Conservation (phyloP, 2,888 invertebrate species). For the Leucophora obtusa region DNA sequence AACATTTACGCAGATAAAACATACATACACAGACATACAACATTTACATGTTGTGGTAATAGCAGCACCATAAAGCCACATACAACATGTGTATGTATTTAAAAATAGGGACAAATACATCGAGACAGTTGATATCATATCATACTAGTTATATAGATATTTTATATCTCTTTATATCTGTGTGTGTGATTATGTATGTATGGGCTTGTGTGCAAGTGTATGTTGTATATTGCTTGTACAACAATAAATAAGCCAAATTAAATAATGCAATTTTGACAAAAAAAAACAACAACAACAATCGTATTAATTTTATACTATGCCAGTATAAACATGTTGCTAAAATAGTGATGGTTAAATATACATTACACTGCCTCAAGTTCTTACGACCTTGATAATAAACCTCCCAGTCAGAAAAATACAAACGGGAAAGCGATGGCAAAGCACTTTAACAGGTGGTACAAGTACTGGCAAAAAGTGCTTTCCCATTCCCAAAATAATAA, state of each 20-base stretch:
- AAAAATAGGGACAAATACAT: background rate
- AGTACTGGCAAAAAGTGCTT: too few species aligned
- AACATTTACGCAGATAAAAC: background rate
- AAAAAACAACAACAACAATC: background rate
- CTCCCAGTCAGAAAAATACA: too few species aligned
- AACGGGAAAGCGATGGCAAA: too few species aligned
- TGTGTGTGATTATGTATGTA: background rate
- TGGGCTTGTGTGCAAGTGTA: background rate
- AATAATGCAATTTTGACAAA: constrained; percentile 48
- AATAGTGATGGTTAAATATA: background rate
- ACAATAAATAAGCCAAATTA: constrained; percentile 54
- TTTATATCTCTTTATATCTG: too few species aligned
- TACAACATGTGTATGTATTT: constrained; percentile 5
- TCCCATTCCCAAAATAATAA: too few species aligned
- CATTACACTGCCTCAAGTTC: too few species aligned
- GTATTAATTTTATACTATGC: background rate
- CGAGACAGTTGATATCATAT: background rate
- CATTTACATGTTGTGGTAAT: constrained; percentile 1
- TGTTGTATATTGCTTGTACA: background rate
- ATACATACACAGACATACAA: background rate
- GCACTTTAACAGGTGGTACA: too few species aligned
- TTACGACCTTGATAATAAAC: too few species aligned
- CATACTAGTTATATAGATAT: background rate
- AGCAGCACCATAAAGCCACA: background rate
- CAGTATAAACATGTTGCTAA: constrained; percentile 41